Conservation (phyloP, 2,113 vertebrate genomes). For the Chlorocebus sabaeus region DNA sequence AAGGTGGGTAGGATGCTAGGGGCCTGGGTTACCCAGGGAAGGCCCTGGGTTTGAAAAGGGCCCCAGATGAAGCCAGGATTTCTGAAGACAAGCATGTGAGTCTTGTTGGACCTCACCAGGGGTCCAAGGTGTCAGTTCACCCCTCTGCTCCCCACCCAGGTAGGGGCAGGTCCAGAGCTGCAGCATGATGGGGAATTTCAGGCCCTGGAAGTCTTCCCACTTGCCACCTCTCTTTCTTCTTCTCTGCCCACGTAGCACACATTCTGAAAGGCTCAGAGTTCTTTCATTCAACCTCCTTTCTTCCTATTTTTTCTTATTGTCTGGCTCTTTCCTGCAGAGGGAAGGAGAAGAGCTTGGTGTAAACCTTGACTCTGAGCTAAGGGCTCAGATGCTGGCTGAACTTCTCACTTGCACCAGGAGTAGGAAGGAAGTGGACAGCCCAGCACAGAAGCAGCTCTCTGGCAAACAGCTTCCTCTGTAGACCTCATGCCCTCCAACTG, state of each 20-base stretch:
- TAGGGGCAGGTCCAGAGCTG: rapidly evolving
- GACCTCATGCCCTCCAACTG: background rate
- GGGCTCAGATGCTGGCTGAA: rapidly evolving
- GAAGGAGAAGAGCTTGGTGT: background rate
- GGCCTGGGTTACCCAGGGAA: background rate
- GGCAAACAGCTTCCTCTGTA: background rate
- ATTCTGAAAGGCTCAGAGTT: background rate
- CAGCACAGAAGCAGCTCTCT: background rate
- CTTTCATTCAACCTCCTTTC: background rate
- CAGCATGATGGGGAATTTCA: background rate
- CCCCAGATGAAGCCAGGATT: background rate
- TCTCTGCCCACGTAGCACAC: background rate
- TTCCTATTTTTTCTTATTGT: background rate
- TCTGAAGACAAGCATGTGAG: background rate
- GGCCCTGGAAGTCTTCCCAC: background rate
- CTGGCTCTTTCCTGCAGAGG: background rate
- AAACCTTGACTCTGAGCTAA: background rate
- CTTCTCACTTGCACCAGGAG: background rate
- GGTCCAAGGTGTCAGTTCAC: rapidly evolving
- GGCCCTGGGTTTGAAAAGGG: background rate
- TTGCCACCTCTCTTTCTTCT: background rate
- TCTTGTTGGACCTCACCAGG: background rate
- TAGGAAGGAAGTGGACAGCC: background rate
- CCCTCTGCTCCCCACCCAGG: background rate
- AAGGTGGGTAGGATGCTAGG: rapidly evolving